phyloP scores from a whole-genome alignment of 2,888 invertebrate genomes.

The Catocala sponsa region DNA sequence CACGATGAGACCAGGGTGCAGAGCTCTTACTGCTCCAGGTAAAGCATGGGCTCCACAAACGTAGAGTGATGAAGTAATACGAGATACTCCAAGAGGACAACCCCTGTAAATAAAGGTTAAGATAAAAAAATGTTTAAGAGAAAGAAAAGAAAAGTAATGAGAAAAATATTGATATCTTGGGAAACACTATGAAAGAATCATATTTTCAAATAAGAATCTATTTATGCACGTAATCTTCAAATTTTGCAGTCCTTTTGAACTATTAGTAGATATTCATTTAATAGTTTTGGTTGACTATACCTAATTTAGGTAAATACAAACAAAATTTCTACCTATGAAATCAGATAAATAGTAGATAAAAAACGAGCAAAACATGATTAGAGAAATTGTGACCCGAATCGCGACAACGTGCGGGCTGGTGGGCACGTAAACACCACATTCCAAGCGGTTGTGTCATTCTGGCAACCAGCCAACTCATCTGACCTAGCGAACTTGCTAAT shows the following conservation, averaged over 20 bases:
- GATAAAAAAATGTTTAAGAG: not conserved
- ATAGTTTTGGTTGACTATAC: not conserved
- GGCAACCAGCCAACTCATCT: conserved; percentile 73
- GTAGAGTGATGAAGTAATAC: conserved; percentile 92
- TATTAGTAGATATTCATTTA: too few species aligned
- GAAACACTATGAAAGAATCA: too few species aligned
- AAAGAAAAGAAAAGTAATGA: not conserved
- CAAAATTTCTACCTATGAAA: not conserved
- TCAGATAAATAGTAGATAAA: conserved; percentile 27
- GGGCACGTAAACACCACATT: conserved; percentile 80
- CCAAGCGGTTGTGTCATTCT: conserved; percentile 80
- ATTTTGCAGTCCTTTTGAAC: too few species aligned
- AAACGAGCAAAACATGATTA: conserved; percentile 49
- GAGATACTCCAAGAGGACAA: conserved; percentile 89
- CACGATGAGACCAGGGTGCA: conserved; percentile 93
- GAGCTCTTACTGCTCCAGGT: conserved; percentile 90
- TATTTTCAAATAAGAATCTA: too few species aligned
- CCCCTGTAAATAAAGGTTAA: conserved; percentile 67
- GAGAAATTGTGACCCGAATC: conserved; percentile 57
- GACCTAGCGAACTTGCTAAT: conserved; percentile 78
- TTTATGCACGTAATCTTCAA: too few species aligned
- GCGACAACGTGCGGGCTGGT: conserved; percentile 68
- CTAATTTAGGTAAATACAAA: not conserved
- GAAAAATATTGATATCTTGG: not conserved
- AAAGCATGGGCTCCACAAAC: conserved; percentile 94